phyloP scores from a whole-genome alignment of 2,888 invertebrate genomes.

The Gibbula magus region DNA sequence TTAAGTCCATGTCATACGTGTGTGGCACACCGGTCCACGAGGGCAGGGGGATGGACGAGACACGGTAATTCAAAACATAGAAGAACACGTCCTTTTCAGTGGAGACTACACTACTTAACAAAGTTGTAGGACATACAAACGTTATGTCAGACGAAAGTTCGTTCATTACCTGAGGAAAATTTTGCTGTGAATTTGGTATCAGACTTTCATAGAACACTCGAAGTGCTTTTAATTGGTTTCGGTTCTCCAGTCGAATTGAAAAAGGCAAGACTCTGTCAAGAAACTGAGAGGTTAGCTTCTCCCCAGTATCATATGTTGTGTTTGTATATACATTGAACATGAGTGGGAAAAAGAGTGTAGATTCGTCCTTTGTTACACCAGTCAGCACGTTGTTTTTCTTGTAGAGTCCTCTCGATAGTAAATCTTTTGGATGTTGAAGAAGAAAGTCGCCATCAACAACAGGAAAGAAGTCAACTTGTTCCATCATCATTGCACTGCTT shows the following conservation, averaged over 20 bases:
- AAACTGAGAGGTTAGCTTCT: too few species aligned
- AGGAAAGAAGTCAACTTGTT: constrained; percentile 81
- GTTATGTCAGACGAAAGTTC: constrained; percentile 75
- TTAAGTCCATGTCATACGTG: constrained; percentile 65
- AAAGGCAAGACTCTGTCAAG: too few species aligned
- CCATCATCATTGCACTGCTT: too few species aligned
- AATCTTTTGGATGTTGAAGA: constrained; percentile 88
- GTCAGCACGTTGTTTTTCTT: constrained; percentile 88
- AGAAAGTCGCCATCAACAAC: constrained; percentile 92
- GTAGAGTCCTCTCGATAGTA: constrained; percentile 88
- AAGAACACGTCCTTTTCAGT: constrained; percentile 40
- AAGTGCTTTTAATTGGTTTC: constrained; percentile 87
- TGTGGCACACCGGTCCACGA: constrained; percentile 67
- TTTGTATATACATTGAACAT: not conserved
- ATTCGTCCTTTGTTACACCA: constrained; percentile 94
- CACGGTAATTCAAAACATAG: constrained; percentile 53
- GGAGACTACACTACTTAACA: constrained; percentile 82
- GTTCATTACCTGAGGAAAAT: not conserved
- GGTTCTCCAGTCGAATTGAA: not conserved
- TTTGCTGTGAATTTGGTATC: constrained; percentile 77
- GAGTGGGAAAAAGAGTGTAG: constrained; percentile 81
- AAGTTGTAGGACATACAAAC: constrained; percentile 93
- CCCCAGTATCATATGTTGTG: not conserved
- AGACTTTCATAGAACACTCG: not conserved
- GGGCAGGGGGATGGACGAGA: constrained; percentile 52